Conservation (phyloP, 2,113 vertebrate genomes). For the Boleophthalmus pectinirostris region DNA sequence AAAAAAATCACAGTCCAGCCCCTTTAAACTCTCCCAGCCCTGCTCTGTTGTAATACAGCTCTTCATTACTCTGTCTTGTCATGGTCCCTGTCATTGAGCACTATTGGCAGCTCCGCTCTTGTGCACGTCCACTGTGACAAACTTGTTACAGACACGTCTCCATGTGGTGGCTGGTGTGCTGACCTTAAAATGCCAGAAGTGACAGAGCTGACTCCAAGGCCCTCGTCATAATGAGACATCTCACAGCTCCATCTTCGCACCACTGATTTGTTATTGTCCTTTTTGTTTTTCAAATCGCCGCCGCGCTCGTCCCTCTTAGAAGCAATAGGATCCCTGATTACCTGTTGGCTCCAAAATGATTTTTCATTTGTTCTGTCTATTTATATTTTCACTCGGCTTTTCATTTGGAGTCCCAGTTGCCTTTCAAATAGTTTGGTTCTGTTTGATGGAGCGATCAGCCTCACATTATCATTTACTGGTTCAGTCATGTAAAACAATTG, state of each 20-base stretch:
- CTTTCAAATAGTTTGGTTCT: constrained; percentile 1
- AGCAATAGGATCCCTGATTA: background rate
- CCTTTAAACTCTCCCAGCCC: too few relatives aligned
- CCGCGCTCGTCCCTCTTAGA: background rate
- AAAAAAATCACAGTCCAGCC: too few relatives aligned
- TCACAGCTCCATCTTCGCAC: constrained; percentile 21
- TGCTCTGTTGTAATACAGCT: background rate
- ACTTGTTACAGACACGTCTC: constrained; percentile 31
- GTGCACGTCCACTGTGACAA: constrained; percentile 28
- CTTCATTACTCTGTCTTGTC: constrained; percentile 10
- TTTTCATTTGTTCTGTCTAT: constrained; percentile 10
- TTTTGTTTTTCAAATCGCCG: background rate
- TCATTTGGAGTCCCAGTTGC: background rate
- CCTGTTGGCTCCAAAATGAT: constrained; percentile 6
- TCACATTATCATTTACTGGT: constrained; percentile 9
- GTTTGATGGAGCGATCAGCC: constrained; percentile 3
- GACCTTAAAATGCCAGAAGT: constrained; percentile 49
- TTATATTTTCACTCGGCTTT: background rate
- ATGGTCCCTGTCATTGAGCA: constrained; percentile 6
- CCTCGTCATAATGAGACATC: constrained; percentile 17
- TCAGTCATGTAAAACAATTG: constrained; percentile 10
- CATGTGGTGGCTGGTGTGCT: constrained; percentile 18
- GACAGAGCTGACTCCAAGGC: constrained; percentile 28
- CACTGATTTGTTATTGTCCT: background rate
- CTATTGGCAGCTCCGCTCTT: constrained; percentile 18